Conservation (phyloP, 2,888 invertebrate species). For the Strigamia crassipes region DNA sequence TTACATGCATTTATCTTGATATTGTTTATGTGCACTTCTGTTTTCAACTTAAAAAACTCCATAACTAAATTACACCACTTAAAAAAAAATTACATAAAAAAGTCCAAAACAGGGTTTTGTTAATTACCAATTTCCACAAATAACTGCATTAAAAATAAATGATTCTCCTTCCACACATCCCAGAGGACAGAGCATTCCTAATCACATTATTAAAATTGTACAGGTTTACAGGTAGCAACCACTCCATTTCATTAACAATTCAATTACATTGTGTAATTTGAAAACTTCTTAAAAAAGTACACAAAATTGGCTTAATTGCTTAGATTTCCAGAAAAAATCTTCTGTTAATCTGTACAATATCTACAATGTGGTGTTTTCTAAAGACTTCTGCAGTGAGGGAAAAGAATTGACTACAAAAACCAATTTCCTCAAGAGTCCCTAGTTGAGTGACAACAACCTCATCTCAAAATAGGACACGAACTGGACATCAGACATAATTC, state of each 20-base stretch:
- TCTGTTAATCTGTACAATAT: no score
- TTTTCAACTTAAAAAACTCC: neutral
- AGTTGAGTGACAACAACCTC: constrained; percentile 42
- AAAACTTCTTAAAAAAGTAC: no score
- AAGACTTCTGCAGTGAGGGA: constrained; percentile 3
- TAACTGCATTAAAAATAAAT: constrained; percentile 36
- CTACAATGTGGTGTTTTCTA: no score
- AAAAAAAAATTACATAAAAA: neutral
- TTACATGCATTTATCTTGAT: constrained; percentile 34
- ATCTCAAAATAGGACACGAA: constrained; percentile 26
- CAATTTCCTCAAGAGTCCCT: constrained; percentile 34
- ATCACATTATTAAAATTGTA: constrained; percentile 19
- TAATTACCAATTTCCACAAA: neutral
- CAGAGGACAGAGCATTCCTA: neutral
- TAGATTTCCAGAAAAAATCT: no score
- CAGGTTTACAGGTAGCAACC: neutral
- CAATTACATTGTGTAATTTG: constrained; percentile 2
- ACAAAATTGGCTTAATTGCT: no score
- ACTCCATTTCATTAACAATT: constrained; percentile 19
- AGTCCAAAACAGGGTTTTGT: neutral
- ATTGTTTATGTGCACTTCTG: neutral
- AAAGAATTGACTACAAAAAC: constrained; percentile 19
- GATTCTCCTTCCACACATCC: neutral
- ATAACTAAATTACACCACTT: neutral
- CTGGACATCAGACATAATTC: constrained; percentile 42